A percentile compares a stretch with the other conserved stretches of the same genome.
Conservation (phyloP, 92 coral and sea anemone species). For the Umimayanthus kanabou region DNA sequence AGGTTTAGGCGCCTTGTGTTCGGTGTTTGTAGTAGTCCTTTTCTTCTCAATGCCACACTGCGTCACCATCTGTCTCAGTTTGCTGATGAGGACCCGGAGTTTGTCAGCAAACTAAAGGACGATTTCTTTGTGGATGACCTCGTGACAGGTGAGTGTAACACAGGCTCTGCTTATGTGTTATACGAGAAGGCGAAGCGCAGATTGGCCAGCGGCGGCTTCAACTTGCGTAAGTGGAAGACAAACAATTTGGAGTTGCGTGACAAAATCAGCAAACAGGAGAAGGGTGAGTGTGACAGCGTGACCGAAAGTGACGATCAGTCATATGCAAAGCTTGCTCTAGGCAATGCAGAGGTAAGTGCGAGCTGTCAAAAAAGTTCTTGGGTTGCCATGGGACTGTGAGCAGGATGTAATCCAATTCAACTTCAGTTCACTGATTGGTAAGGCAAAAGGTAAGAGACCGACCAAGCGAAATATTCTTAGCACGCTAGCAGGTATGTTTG, state of each 20-base stretch:
- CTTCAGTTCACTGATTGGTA: background rate
- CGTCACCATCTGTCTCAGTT: conserved; percentile 57
- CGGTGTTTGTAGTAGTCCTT: conserved; percentile 55
- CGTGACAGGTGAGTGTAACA: conserved; percentile 43
- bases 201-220: conserved; percentile 47
- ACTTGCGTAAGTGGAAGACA: conserved; percentile 52
- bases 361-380: conserved; percentile 44
- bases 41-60: conserved; percentile 60
- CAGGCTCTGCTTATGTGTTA: conserved; percentile 12
- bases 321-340: conserved; percentile 51
- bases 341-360: conserved; percentile 10
- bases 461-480: too few relatives aligned
- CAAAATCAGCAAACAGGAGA: background rate
- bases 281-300: conserved; percentile 17
- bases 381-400: conserved; percentile 49
- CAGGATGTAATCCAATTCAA: conserved; percentile 34
- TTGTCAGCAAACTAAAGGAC: conserved; percentile 36
- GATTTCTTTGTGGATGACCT: conserved; percentile 55
- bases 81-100: conserved; percentile 50
- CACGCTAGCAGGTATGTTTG: too few relatives aligned
- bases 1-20: conserved; percentile 57
- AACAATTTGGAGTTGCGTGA: conserved; percentile 33
- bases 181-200: conserved; percentile 56
- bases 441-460: too few relatives aligned
- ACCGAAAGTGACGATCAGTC: conserved; percentile 29